Evolutionary conservation across 2,888 invertebrate species (phyloP), one percentile per base, ranked within the genome.

Genomic region (Marasmarcha lunaedactyla): DNA sequence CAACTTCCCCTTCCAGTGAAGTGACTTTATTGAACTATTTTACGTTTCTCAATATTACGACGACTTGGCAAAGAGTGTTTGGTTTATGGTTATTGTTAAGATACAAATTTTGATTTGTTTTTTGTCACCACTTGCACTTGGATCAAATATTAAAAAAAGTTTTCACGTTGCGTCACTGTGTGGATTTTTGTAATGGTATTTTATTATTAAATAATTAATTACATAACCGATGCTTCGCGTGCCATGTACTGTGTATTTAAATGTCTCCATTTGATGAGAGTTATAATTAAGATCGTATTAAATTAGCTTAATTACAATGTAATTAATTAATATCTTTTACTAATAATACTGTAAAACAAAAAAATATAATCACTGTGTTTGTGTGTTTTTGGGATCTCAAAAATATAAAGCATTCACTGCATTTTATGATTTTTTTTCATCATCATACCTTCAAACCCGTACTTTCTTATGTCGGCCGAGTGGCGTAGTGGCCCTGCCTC

Each of bases 311-410:
- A 38, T 48, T 37, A 38, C 35, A 35, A 37, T 26, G 11, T 39
- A 30, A 7, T 30, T 30, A 30, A 30, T 36, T 25, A 40, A 41
- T 35, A 38, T 35, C n/a, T 42, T 3, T 20, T 20, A 20, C 20
- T 20, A 20, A 20, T 20, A 36, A 37, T 14, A 39, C 11, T 13
- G 20, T 5, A 40, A 42, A 42, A 42, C 47, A 50, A 53, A 52
- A 43, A 48, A 57, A 49, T 48, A 50, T 48, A 55, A 71, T 71
- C 77, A 76, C 76, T 55, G 70, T 76, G 74, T 81, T 76, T 72
- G 73, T 71, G 79, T 78, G 79, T 84, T 83, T 83, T 84, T 83
- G 83, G 74, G 81, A 83, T 84, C 81, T 81, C 83, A 78, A 77
- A 78, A 83, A 81, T 74, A 78, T 74, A 61, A 76, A 69, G 61